Evolutionary conservation across 92 coral and sea anemone genomes (phyloP).

Genomic region (Muricea muricata): DNA sequence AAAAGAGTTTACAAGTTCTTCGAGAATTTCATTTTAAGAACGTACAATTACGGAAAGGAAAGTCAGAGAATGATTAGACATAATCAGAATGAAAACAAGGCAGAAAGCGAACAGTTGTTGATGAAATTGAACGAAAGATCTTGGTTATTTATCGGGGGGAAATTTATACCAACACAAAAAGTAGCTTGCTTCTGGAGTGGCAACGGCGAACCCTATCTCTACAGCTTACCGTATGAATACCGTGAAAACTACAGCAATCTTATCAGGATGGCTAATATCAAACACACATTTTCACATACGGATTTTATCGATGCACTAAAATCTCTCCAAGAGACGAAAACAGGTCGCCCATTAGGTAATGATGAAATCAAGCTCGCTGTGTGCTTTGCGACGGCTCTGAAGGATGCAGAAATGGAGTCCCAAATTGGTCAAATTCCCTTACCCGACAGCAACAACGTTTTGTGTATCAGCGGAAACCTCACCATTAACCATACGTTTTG

Average conservation of each 20-base stretch:
- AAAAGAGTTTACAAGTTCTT: constrained; percentile 76
- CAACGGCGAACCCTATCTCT: constrained; percentile 86
- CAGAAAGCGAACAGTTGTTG: constrained; percentile 67
- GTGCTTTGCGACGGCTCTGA: constrained; percentile 76
- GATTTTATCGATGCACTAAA: constrained; percentile 82
- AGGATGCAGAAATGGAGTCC: constrained; percentile 64
- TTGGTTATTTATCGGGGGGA: constrained; percentile 82
- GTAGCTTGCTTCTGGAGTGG: constrained; percentile 86
- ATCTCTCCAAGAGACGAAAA: constrained; percentile 74
- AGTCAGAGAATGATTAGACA: not conserved
- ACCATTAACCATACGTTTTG: constrained; percentile 89
- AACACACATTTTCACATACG: constrained; percentile 70
- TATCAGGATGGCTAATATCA: constrained; percentile 76
- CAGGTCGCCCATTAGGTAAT: constrained; percentile 67
- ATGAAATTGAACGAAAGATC: constrained; percentile 72
- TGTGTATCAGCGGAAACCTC: constrained; percentile 77
- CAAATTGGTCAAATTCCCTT: constrained; percentile 76
- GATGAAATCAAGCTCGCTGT: constrained; percentile 82
- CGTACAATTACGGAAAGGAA: not conserved
- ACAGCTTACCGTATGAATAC: constrained; percentile 84
- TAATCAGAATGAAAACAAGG: constrained; percentile 32
- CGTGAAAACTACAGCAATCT: constrained; percentile 70
- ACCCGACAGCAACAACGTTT: constrained; percentile 75
- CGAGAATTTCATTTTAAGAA: constrained; percentile 56
- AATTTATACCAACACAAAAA: constrained; percentile 78